Percentiles rank a stretch among this genome's conserved stretches.
These are phyloP conservation scores for Sycophaga agraensis DNA, from an alignment of 1,140 invertebrate species.

Conservation along the genomic window DNA sequence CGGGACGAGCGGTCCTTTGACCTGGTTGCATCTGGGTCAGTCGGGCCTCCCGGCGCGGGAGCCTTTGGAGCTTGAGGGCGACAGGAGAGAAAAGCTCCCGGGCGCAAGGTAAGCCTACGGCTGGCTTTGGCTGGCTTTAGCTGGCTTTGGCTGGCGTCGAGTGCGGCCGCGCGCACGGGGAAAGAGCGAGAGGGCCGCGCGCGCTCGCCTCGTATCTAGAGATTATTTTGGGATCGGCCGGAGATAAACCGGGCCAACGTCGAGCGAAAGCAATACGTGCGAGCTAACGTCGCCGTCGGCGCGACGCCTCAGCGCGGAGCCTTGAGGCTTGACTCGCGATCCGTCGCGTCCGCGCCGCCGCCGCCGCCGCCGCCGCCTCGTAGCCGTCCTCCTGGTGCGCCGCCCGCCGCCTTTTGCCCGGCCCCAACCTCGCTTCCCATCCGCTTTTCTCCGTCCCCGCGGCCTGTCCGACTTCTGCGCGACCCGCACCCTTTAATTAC, in stretches of 20 bases:
- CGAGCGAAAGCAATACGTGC: slow-evolving; percentile 33
- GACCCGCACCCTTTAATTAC: too few relatives aligned
- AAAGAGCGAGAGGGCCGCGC: neutral
- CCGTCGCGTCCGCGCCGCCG: slow-evolving; percentile 33
- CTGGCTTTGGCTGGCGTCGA: too few relatives aligned
- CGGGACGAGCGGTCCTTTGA: too few relatives aligned
- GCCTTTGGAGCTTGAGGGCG: neutral
- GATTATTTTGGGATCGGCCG: slow-evolving; percentile 47
- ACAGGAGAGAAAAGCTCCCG: neutral
- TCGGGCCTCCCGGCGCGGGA: too few relatives aligned
- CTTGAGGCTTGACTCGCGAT: slow-evolving; percentile 47
- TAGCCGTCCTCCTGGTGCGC: neutral
- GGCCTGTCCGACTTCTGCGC: too few relatives aligned
- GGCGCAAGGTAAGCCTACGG: too few relatives aligned
- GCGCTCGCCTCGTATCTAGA: slow-evolving; percentile 36
- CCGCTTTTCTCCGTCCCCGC: too few relatives aligned
- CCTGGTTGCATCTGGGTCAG: too few relatives aligned
- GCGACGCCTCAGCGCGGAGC: slow-evolving; percentile 31
- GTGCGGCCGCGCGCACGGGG: neutral
- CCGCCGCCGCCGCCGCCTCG: neutral
- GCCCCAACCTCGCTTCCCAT: too few relatives aligned
- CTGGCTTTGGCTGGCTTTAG: too few relatives aligned
- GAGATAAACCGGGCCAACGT: slow-evolving; percentile 50
- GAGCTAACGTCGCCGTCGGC: too few relatives aligned
- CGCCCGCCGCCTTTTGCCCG: too few relatives aligned